Evolutionary conservation across 2,797 vertebrate species (phyloP).

Genomic region (Syncerus caffer): DNA sequence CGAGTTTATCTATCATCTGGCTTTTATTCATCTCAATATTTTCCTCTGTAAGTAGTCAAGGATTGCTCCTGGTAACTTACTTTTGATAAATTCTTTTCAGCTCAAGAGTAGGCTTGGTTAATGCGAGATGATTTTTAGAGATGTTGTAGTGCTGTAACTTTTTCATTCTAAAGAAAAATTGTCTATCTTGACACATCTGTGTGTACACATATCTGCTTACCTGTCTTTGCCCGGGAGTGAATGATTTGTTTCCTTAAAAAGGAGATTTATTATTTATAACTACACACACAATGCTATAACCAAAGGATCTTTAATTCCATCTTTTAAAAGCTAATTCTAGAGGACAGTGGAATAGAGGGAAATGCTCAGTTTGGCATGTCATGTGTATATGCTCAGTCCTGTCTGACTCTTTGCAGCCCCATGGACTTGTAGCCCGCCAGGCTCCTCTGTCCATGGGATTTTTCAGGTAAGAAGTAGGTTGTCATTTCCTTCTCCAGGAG

Average conservation of each 20-base stretch:
- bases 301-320: neutral
- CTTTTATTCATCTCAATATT: neutral
- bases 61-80: neutral
- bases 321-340: constrained; percentile 39
- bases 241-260: neutral
- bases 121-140: neutral
- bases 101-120: neutral
- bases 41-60: neutral
- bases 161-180: neutral
- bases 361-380: neutral
- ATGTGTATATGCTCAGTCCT: neutral
- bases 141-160: neutral
- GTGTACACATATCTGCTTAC: neutral
- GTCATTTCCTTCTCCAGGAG: neutral
- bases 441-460: neutral
- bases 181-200: neutral
- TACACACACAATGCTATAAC: neutral
- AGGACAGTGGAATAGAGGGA: neutral
- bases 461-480: neutral
- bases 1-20: neutral
- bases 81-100: neutral
- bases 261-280: neutral
- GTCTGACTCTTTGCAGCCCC: neutral
- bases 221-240: neutral
- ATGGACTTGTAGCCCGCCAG: neutral